A percentile compares a stretch with the other conserved stretches of the same genome.
Conservation (phyloP, 1,140 invertebrate species). For the Macrotrachela quadricornifera region DNA sequence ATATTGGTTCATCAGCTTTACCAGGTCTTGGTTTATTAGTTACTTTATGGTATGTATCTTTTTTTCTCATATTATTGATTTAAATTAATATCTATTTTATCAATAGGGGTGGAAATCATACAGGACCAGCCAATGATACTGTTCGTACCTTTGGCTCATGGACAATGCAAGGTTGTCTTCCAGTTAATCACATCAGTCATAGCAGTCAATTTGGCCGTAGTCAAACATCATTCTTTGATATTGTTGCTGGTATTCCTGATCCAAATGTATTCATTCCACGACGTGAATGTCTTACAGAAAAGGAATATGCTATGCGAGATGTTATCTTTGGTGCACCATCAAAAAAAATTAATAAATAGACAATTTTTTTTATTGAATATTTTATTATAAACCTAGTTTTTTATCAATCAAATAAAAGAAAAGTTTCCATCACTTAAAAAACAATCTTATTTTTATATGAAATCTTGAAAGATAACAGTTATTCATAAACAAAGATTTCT, state of each 20-base stretch:
- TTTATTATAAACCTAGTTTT: too few species aligned
- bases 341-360: too few species aligned
- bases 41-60: background rate
- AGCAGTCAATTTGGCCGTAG: constrained; percentile 9
- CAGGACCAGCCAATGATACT: background rate
- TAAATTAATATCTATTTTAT: background rate
- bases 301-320: too few species aligned
- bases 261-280: constrained; percentile 23
- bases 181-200: constrained; percentile 1
- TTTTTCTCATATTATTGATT: background rate
- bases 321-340: too few species aligned
- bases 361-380: too few species aligned
- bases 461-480: too few species aligned
- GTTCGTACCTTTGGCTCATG: constrained; percentile 11
- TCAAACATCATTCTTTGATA: constrained; percentile 16
- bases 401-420: too few species aligned
- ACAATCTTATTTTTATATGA: too few species aligned
- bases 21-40: constrained; percentile 7
- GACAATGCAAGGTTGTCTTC: constrained; percentile 15
- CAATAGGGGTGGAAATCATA: constrained; percentile 1
- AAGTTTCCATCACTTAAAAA: too few species aligned
- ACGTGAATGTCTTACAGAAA: constrained; percentile 11
- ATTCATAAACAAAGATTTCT: too few species aligned
- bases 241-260: constrained; percentile 17
- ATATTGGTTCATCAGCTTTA: constrained; percentile 15